Evolutionary conservation across 2,797 vertebrate species (phyloP).

Genomic region (Manis pentadactyla): DNA sequence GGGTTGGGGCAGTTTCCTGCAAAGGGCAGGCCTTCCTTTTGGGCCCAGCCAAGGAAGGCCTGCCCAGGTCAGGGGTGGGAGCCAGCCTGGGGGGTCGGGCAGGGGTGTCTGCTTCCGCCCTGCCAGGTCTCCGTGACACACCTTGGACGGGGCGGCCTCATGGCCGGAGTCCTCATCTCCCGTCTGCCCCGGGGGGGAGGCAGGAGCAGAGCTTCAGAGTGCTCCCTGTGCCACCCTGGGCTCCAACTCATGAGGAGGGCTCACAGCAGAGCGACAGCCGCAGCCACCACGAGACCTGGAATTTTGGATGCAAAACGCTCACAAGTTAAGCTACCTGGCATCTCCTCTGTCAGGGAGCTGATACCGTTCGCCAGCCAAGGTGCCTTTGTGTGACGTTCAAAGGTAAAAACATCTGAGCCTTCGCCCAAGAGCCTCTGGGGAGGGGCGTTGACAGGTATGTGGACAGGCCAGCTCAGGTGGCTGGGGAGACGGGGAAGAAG

Average conservation of each 20-base stretch:
- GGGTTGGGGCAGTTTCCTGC: not conserved
- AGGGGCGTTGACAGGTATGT: not conserved
- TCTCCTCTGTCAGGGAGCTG: not conserved
- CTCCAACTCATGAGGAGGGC: not conserved
- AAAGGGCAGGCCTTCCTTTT: not conserved
- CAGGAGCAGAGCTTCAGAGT: not conserved
- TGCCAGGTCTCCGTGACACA: not conserved
- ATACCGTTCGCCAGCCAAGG: not conserved
- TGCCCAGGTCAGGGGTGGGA: not conserved
- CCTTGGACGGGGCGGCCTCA: not conserved
- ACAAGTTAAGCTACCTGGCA: not conserved
- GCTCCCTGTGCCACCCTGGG: not conserved
- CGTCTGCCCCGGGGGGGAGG: not conserved
- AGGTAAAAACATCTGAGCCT: not conserved
- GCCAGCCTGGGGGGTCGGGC: too few relatives aligned
- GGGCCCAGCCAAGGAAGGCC: not conserved
- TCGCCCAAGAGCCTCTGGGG: not conserved
- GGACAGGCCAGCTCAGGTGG: not conserved
- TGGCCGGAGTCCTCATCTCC: not conserved
- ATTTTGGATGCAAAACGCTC: not conserved
- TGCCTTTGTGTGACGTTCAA: not conserved
- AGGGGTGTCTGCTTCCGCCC: not conserved
- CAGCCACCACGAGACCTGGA: not conserved
- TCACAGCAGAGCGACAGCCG: too few relatives aligned
- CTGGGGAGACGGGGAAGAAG: not conserved